Base-by-base conservation (phyloP, 2,888 invertebrate genomes). In the Eugnorisma glareosa region DNA sequence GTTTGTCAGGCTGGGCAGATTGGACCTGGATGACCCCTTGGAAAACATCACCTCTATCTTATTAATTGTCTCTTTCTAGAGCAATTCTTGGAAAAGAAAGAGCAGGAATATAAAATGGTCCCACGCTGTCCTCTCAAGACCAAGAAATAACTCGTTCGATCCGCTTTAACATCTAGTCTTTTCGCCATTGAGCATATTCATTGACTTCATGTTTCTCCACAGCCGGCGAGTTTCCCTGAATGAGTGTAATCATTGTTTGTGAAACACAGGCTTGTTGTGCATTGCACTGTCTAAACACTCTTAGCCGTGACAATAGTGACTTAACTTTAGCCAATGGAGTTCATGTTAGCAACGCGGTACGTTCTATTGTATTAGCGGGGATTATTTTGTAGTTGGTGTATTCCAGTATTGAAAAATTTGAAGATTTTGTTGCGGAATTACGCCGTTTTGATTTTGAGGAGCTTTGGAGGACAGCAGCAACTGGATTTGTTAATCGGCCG, bases 261-360 rank as follows among this genome's bases (percentile, higher is more conserved):
- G 93, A 94, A 95, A 95, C 90, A 90, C 91, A 91, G 89, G 90
- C 93, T 82, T 94, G 93, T 94, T 93, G 93, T 91, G 90, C 89
- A 89, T 91, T 87, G 85, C 88, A 75, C 85, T 90, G 91, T 92
- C 90, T 89, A 93, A 94, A 94, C 93, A 92, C 81, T 84, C 88
- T 86, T 88, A 89, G 64, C 71, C 69, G 82, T 88, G 79, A 90
- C 89, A 88, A 90, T 90, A 90, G 79, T 80, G 86, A 77, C 82
- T 85, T 85, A 89, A 89, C 84, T 86, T 85, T 81, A 84, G 74
- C 84, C 57, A 72, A 72, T 67, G 80, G 59, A 73, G 87, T 86
- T 84, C 84, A 86, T 84, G 80, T 75, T 70, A 67, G 84, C 84
- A 48, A n/a, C 78, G 73, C 66, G 43, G 51, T 37, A 43, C n/a